A percentile compares a stretch with the other conserved stretches of the same genome.
phyloP scores from a whole-genome alignment of 2,888 invertebrate species.

The Trachelus stipa region DNA sequence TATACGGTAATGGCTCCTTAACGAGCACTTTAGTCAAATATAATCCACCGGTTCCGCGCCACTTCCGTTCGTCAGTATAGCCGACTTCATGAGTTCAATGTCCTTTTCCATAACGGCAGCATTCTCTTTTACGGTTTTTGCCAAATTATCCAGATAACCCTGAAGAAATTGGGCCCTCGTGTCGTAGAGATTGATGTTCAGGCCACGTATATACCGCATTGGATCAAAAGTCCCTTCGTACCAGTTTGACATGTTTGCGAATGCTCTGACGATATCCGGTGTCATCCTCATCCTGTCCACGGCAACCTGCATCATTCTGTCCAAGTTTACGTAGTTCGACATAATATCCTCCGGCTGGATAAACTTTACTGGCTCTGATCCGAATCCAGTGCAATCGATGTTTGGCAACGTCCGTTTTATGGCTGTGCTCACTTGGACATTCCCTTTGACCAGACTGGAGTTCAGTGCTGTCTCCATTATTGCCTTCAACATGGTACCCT shows the following conservation, averaged over 20 bases:
- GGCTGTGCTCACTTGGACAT: constrained; percentile 6
- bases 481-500: constrained; percentile 20
- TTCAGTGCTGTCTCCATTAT: constrained; percentile 18
- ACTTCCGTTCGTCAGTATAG: constrained; percentile 19
- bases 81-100: constrained; percentile 21
- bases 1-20: background rate
- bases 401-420: constrained; percentile 8
- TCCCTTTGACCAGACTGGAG: background rate
- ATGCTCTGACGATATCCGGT: constrained; percentile 11
- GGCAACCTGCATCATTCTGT: constrained; percentile 13
- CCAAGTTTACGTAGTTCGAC: constrained; percentile 14
- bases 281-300: constrained; percentile 12
- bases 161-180: constrained; percentile 13
- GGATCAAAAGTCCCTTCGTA: constrained; percentile 10
- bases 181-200: constrained; percentile 13
- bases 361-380: constrained; percentile 19
- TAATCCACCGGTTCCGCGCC: constrained; percentile 19
- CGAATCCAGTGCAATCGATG: constrained; percentile 14
- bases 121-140: background rate
- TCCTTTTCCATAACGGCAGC: constrained; percentile 14
- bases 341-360: constrained; percentile 5
- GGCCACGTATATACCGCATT: background rate
- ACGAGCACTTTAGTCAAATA: constrained; percentile 7
- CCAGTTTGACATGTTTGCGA: constrained; percentile 16
- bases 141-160: constrained; percentile 11